phyloP scores from a whole-genome alignment of 2,888 invertebrate species.

The Nyleta sp. region DNA sequence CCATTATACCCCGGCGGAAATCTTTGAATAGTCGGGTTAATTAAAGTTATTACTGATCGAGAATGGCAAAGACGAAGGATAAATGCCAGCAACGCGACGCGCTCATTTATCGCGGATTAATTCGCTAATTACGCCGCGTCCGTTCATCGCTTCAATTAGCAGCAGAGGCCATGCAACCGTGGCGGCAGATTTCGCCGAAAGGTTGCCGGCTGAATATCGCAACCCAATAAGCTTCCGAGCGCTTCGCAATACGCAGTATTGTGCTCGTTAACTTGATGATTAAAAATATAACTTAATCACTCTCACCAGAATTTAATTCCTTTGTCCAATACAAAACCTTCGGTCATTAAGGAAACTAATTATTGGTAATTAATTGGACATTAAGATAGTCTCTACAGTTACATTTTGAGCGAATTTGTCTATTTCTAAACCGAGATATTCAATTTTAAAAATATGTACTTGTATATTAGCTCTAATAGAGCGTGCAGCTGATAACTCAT shows the following conservation, averaged over 20 bases:
- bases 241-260: slow-evolving; percentile 49
- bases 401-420: too few species aligned
- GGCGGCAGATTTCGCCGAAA: slow-evolving; percentile 57
- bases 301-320: too few species aligned
- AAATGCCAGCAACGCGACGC: slow-evolving; percentile 64
- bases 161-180: slow-evolving; percentile 60
- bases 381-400: too few species aligned
- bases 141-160: slow-evolving; percentile 67
- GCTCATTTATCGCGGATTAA: slow-evolving; percentile 69
- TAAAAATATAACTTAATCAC: slow-evolving; percentile 63
- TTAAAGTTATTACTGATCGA: slow-evolving; percentile 71
- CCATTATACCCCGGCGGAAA: slow-evolving; percentile 57
- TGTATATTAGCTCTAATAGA: too few species aligned
- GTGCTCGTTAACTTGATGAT: slow-evolving; percentile 56
- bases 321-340: too few species aligned
- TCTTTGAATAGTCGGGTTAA: slow-evolving; percentile 67
- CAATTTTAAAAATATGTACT: too few species aligned
- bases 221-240: slow-evolving; percentile 57
- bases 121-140: slow-evolving; percentile 68
- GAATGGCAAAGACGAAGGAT: slow-evolving; percentile 65
- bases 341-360: too few species aligned
- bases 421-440: too few species aligned
- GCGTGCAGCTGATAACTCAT: too few species aligned
- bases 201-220: slow-evolving; percentile 54
- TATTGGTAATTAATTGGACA: too few species aligned